Evolutionary conservation across 37 sponge, comb jelly and placozoan genomes (phyloP).

Genomic region (Spongia lamella): DNA sequence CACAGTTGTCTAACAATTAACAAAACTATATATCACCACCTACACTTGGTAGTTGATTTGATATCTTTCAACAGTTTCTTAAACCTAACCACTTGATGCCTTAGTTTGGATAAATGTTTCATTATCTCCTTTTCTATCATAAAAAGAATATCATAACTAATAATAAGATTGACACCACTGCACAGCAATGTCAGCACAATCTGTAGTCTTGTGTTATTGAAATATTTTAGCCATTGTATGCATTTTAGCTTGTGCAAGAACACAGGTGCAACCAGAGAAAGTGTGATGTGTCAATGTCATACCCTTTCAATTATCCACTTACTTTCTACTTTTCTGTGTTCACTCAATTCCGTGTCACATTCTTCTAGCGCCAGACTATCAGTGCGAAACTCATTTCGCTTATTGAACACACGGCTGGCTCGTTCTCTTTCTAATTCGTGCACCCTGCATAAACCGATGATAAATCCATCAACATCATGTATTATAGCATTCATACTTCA

Average conservation of each 20-base stretch:
- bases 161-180: too few relatives aligned
- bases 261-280: too few relatives aligned
- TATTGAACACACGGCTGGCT: conserved; percentile 28
- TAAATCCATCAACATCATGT: neutral
- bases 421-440: conserved; percentile 59
- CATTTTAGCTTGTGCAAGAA: too few relatives aligned
- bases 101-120: conserved; percentile 42
- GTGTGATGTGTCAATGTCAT: too few relatives aligned
- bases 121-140: conserved; percentile 24
- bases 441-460: conserved; percentile 20
- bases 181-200: too few relatives aligned
- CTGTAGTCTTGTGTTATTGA: too few relatives aligned
- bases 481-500: conserved; percentile 5
- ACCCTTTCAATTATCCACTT: neutral
- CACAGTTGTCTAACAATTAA: neutral
- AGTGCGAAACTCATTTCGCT: conserved; percentile 38
- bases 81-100: conserved; percentile 30
- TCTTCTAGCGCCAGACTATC: conserved; percentile 59
- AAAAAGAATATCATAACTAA: too few relatives aligned
- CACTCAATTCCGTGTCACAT: conserved; percentile 29
- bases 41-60: conserved; percentile 58
- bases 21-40: neutral
- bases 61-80: conserved; percentile 43
- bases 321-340: conserved; percentile 68
- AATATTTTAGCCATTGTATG: too few relatives aligned